Evolutionary conservation across 2,797 vertebrate genomes (phyloP), one percentile per base, ranked within the genome.

Genomic region (Acanthurus lineatus): DNA sequence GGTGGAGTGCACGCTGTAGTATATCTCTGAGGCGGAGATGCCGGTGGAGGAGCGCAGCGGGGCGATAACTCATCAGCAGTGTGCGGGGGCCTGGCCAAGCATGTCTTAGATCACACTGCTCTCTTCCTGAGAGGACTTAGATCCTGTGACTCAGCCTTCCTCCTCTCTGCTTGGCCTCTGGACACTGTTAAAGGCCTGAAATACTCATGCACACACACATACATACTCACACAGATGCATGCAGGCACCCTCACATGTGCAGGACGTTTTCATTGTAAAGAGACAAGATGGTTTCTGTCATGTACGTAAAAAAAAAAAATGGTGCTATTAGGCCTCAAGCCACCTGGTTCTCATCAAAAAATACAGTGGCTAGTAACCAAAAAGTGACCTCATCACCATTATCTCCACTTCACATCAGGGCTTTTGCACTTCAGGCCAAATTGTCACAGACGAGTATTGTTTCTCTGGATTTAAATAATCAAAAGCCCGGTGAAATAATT

Each of bases 91-190:
- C 75, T 59, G 79, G 89, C 88, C 81, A 81, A 87, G 81, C 81
- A 80, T 88, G 86, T 88, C 86, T 91, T 82, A 89, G 88, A 91
- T 93, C 91, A 89, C 87, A 84, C 88, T 88, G 77, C 84, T 92
- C 84, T 90, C 85, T 93, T 93, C 91, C 91, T 92, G 87, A 87
- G 83, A 91, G 83, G 81, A 79, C 76, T 88, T 67, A 86, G 88
- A 86, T 90, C 86, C 88, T 90, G 88, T 92, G 92, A 93, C 86
- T 94, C 91, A 92, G 89, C 86, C 90, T 92, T 93, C 88, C 88
- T 91, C 84, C 86, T 79, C 79, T 87, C 56, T 63, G 71, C 58
- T 62, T 49, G 54, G 69, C 75, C 79, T 79, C 86, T 85, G 75
- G 79, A 88, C 69, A 51, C 79, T 76, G 75, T 81, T 78, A 61